Conservation (phyloP, 1,140 invertebrate genomes). For the Melipona quadrifasciata region DNA sequence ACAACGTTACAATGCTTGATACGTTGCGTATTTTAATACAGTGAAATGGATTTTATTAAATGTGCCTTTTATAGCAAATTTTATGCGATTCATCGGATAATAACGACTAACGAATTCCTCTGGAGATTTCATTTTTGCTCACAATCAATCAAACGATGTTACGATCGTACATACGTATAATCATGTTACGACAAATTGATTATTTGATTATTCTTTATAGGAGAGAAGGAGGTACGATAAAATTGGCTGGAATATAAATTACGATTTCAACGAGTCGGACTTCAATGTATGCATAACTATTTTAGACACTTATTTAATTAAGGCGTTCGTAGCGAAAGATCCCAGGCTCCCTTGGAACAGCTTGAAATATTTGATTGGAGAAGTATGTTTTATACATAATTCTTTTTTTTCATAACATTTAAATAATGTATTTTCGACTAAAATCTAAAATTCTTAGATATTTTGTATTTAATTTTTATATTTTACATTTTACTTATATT, state of each 20-base stretch:
- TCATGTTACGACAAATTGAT: neutral
- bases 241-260: conserved; percentile 96
- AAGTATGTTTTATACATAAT: conserved; percentile 82
- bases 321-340: conserved; percentile 84
- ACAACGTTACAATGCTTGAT: too few relatives aligned
- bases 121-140: too few relatives aligned
- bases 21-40: too few relatives aligned
- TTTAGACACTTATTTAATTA: conserved; percentile 90
- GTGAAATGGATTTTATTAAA: too few relatives aligned
- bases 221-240: conserved; percentile 95
- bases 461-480: too few relatives aligned
- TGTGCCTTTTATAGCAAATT: too few relatives aligned
- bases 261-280: conserved; percentile 96
- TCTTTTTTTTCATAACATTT: neutral
- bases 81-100: too few relatives aligned
- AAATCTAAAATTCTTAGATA: neutral
- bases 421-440: neutral
- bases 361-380: conserved; percentile 95
- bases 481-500: too few relatives aligned
- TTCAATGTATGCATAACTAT: conserved; percentile 93
- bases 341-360: conserved; percentile 91
- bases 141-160: too few relatives aligned
- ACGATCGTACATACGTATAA: neutral
- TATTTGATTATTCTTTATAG: conserved; percentile 71
- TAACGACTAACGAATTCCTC: too few relatives aligned